phyloP scores from a whole-genome alignment of 1,140 invertebrate species.

The Listronotus bonariensis region DNA sequence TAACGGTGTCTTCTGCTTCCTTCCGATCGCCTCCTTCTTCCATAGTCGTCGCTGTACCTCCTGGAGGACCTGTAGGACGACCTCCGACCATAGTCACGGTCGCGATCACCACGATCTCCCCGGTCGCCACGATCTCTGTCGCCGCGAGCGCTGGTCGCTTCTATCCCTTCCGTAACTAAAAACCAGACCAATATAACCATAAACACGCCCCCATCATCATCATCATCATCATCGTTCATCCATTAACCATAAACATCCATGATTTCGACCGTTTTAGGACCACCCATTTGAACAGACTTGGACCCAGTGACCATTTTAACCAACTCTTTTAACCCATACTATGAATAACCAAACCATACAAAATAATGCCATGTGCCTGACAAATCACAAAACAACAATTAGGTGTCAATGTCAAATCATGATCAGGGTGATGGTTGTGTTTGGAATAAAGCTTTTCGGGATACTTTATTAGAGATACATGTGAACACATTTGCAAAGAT shows the following conservation, averaged over 20 bases:
- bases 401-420: conserved; percentile 38
- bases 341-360: conserved; percentile 55
- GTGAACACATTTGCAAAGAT: conserved; percentile 10
- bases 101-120: conserved; percentile 44
- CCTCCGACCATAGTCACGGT: conserved; percentile 39
- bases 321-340: conserved; percentile 34
- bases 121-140: conserved; percentile 40
- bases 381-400: conserved; percentile 57
- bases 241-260: conserved; percentile 4
- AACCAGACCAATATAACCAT: conserved; percentile 43
- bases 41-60: conserved; percentile 49
- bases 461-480: conserved; percentile 19
- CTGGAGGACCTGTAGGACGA: conserved; percentile 48
- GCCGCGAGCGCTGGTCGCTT: conserved; percentile 49
- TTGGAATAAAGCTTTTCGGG: conserved; percentile 4
- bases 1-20: conserved; percentile 49
- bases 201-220: conserved; percentile 31
- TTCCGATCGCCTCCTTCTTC: conserved; percentile 39
- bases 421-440: not conserved
- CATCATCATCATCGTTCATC: conserved; percentile 26
- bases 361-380: conserved; percentile 57
- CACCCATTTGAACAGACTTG: conserved; percentile 17
- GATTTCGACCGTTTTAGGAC: conserved; percentile 13
- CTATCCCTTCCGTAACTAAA: conserved; percentile 55
- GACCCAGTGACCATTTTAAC: conserved; percentile 30